Evolutionary conservation across 2,113 vertebrate species (phyloP).

Genomic region (Platichthys stellatus): DNA sequence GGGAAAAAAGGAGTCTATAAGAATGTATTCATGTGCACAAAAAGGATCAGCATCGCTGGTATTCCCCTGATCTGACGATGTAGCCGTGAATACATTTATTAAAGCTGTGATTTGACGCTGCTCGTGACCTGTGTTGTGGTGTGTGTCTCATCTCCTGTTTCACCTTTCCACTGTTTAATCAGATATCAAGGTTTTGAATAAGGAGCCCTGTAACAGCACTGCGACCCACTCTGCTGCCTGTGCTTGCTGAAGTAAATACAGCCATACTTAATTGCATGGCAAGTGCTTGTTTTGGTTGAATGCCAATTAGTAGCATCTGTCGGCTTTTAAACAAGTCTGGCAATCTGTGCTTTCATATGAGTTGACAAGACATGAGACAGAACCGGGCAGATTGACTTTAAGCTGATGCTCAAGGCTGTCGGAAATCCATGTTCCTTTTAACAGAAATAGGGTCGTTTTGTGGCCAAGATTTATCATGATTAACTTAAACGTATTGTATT

Average conservation of each 20-base stretch:
- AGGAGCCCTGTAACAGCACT: slow-evolving; percentile 19
- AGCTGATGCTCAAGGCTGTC: not conserved
- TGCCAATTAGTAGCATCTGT: slow-evolving; percentile 50
- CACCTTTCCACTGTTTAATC: slow-evolving; percentile 37
- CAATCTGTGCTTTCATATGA: slow-evolving; percentile 15
- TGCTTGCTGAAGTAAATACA: slow-evolving; percentile 9
- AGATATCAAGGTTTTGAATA: slow-evolving; percentile 26
- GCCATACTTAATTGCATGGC: slow-evolving; percentile 28
- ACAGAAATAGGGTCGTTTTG: not conserved
- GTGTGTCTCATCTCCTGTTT: not conserved
- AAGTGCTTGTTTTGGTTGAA: slow-evolving; percentile 28
- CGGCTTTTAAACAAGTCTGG: slow-evolving; percentile 20
- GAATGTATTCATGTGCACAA: not conserved
- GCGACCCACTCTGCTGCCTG: slow-evolving; percentile 30
- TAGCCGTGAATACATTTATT: not conserved
- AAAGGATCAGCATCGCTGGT: not conserved
- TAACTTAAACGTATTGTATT: not conserved
- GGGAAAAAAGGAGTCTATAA: no score
- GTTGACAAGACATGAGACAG: not conserved
- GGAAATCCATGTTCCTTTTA: not conserved
- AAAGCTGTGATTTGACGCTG: not conserved
- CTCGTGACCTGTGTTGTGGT: not conserved
- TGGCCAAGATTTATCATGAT: not conserved
- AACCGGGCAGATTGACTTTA: not conserved
- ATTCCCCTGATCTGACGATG: not conserved